Conservation (phyloP, 2,797 vertebrate species). For the Apogon talboti region DNA sequence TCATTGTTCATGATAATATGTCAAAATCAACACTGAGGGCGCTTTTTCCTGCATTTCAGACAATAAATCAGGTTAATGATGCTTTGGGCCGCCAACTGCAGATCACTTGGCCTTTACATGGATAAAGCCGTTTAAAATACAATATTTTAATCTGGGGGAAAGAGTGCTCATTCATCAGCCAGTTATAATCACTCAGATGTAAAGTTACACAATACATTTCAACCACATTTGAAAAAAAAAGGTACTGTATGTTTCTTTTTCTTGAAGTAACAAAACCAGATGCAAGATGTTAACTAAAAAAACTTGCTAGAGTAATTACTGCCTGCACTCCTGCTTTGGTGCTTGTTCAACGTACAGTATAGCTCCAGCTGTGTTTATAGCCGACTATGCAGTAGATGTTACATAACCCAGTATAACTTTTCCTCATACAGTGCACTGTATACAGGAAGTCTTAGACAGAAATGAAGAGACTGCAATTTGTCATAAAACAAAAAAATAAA, state of each 20-base stretch:
- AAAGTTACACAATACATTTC: neutral
- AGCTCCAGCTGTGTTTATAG: slow-evolving; percentile 63
- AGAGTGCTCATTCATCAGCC: slow-evolving; percentile 57
- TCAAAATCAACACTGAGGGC: slow-evolving; percentile 43
- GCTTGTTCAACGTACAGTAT: slow-evolving; percentile 20
- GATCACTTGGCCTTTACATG: slow-evolving; percentile 55
- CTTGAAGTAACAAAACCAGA: neutral
- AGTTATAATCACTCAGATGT: slow-evolving; percentile 46
- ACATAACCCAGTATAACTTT: slow-evolving; percentile 47
- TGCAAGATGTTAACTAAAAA: neutral
- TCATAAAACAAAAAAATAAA: slow-evolving; percentile 13
- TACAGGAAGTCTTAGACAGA: slow-evolving; percentile 18
- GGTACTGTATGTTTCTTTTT: slow-evolving; percentile 6
- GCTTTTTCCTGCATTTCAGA: slow-evolving; percentile 46
- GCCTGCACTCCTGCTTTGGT: slow-evolving; percentile 44
- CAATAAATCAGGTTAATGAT: slow-evolving; percentile 70
- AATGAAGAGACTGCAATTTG: slow-evolving; percentile 27
- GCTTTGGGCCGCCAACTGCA: slow-evolving; percentile 44
- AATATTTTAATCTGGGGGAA: slow-evolving; percentile 50
- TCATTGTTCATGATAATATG: slow-evolving; percentile 55
- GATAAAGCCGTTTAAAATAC: slow-evolving; percentile 69
- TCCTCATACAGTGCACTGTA: slow-evolving; percentile 27
- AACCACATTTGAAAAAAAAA: slow-evolving; percentile 18
- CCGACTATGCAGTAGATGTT: slow-evolving; percentile 49
- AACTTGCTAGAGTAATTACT: slow-evolving; percentile 31